phyloP scores from a whole-genome alignment of 2,797 vertebrate species.

The Rousettus madagascariensis region DNA sequence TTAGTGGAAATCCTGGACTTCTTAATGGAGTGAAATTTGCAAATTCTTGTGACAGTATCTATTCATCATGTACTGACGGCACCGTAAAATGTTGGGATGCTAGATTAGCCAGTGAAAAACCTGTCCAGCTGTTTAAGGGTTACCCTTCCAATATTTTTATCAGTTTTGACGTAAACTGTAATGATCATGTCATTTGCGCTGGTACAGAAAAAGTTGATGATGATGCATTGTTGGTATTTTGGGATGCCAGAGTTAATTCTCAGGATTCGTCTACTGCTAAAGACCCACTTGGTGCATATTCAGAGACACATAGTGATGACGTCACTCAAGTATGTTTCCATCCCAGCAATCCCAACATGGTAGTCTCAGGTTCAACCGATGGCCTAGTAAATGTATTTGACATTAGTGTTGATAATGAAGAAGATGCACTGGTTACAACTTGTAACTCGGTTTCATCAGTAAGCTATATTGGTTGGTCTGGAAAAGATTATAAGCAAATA shows the following conservation, averaged over 20 bases:
- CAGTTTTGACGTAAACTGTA: constrained; percentile 91
- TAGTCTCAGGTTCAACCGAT: constrained; percentile 92
- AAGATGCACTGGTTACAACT: constrained; percentile 92
- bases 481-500: constrained; percentile 81
- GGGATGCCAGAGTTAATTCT: constrained; percentile 89
- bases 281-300: constrained; percentile 91
- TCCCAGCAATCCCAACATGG: constrained; percentile 87
- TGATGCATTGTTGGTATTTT: constrained; percentile 94
- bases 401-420: constrained; percentile 90
- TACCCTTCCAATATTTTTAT: constrained; percentile 88
- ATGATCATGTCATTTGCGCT: constrained; percentile 89
- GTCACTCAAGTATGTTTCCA: constrained; percentile 94
- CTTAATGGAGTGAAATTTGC: constrained; percentile 88
- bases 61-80: constrained; percentile 90
- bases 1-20: constrained; percentile 77
- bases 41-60: constrained; percentile 78
- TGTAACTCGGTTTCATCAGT: constrained; percentile 93
- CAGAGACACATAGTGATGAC: constrained; percentile 96
- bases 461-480: constrained; percentile 90
- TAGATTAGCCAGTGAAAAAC: constrained; percentile 82
- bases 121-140: constrained; percentile 86
- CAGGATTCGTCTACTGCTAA: constrained; percentile 45
- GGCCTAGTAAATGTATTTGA: constrained; percentile 96
- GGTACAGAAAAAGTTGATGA: constrained; percentile 91
- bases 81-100: constrained; percentile 90